Conservation (phyloP, 2,797 vertebrate genomes). For the Enteromius radiatus region DNA sequence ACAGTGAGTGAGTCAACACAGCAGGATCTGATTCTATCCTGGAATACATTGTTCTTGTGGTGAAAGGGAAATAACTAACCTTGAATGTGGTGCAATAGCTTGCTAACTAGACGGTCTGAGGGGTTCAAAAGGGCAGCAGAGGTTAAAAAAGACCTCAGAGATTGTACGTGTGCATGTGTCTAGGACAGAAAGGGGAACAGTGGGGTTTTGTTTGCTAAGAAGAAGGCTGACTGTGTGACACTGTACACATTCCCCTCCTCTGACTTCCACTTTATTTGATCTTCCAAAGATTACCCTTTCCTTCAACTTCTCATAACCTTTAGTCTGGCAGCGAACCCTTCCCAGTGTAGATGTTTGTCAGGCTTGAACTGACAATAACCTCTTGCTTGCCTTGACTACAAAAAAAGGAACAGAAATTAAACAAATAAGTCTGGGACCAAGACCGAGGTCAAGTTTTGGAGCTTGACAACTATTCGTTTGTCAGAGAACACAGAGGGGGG, state of each 20-base stretch:
- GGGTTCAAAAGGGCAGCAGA: constrained; percentile 56
- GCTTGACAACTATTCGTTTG: constrained; percentile 59
- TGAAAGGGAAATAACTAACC: constrained; percentile 53
- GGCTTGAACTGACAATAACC: constrained; percentile 65
- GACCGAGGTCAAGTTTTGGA: constrained; percentile 54
- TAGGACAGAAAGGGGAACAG: constrained; percentile 45
- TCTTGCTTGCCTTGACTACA: constrained; percentile 55
- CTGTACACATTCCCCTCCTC: constrained; percentile 47
- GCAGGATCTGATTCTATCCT: constrained; percentile 41
- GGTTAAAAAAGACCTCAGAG: constrained; percentile 55
- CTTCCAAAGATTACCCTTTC: constrained; percentile 63
- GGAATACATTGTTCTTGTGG: constrained; percentile 47
- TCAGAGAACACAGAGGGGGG: constrained; percentile 47
- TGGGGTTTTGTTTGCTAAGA: constrained; percentile 62
- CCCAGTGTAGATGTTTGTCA: constrained; percentile 60
- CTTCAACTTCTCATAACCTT: constrained; percentile 68
- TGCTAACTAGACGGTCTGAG: constrained; percentile 42
- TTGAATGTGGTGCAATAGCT: constrained; percentile 48
- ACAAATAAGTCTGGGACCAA: constrained; percentile 54
- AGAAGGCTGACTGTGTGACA: constrained; percentile 57
- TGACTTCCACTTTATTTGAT: constrained; percentile 63
- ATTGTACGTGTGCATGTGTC: neutral
- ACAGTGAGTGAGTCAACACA: constrained; percentile 45
- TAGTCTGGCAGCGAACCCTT: constrained; percentile 61
- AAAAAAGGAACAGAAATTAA: constrained; percentile 61